Evolutionary conservation across 1,140 invertebrate species (phyloP).

Genomic region (Tribolium madens): DNA sequence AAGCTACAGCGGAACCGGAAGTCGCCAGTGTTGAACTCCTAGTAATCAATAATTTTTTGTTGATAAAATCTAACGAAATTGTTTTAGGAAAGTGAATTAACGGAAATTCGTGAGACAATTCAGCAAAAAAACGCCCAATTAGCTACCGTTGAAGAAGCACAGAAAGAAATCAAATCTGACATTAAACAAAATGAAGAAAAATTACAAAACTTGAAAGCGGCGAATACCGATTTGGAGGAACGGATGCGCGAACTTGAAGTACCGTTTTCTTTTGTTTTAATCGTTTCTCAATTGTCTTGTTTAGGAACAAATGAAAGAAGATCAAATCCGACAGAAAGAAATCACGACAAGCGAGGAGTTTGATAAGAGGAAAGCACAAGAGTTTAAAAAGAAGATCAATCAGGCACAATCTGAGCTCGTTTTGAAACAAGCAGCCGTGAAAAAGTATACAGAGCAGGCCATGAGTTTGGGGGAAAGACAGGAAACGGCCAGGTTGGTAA

Average conservation of each 20-base stretch:
- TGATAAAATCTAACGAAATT: too few species aligned
- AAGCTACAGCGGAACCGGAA: slow-evolving; percentile 61
- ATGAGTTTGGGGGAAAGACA: slow-evolving; percentile 50
- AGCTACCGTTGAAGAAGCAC: slow-evolving; percentile 57
- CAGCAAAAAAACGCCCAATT: slow-evolving; percentile 55
- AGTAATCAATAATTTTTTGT: slow-evolving; percentile 60
- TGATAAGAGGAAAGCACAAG: slow-evolving; percentile 53
- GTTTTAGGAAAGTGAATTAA: slow-evolving; percentile 54
- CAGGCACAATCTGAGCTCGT: slow-evolving; percentile 41
- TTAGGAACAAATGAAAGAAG: slow-evolving; percentile 64
- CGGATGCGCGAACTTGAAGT: slow-evolving; percentile 61
- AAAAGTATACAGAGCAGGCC: slow-evolving; percentile 50
- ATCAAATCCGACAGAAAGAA: slow-evolving; percentile 59
- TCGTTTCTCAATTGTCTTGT: neutral
- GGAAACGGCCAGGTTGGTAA: slow-evolving; percentile 36
- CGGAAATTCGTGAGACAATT: slow-evolving; percentile 63
- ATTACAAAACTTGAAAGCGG: slow-evolving; percentile 60
- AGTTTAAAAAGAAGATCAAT: slow-evolving; percentile 51
- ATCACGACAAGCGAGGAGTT: slow-evolving; percentile 53
- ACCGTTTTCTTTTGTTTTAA: slow-evolving; percentile 2
- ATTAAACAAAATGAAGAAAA: slow-evolving; percentile 60
- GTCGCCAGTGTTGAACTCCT: slow-evolving; percentile 65
- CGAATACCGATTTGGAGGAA: slow-evolving; percentile 62
- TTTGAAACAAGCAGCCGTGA: slow-evolving; percentile 49
- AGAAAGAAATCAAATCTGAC: slow-evolving; percentile 58